A percentile compares a stretch with the other conserved stretches of the same genome.
Conservation (phyloP, 2,888 invertebrate genomes). For the Drosophila anceps region DNA sequence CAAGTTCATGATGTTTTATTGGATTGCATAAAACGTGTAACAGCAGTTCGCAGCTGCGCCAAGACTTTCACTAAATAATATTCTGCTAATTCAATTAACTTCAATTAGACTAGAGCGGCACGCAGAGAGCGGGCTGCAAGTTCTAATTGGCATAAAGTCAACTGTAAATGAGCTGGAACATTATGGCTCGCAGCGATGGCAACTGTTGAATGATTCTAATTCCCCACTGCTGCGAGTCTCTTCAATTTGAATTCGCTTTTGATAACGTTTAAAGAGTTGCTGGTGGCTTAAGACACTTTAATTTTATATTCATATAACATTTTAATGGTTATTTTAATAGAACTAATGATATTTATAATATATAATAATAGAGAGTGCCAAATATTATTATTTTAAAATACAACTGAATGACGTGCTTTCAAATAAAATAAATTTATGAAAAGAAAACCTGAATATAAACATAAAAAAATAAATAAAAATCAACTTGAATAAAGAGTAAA, state of each 20-base stretch:
- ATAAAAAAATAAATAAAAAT: too few species aligned
- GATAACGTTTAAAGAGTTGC: neutral
- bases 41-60: slow-evolving; percentile 4
- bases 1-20: slow-evolving; percentile 3
- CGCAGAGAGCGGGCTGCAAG: too few species aligned
- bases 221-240: neutral
- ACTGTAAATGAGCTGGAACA: slow-evolving; percentile 2
- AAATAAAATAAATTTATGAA: too few species aligned
- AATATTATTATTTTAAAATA: too few species aligned
- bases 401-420: too few species aligned
- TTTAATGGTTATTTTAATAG: too few species aligned
- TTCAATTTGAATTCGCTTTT: neutral
- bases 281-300: neutral
- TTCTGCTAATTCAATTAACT: slow-evolving; percentile 9
- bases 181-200: neutral
- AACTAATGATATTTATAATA: too few species aligned
- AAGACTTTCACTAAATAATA: slow-evolving; percentile 3
- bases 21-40: neutral
- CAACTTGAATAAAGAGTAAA: too few species aligned
- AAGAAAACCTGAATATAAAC: too few species aligned
- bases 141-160: slow-evolving; percentile 9
- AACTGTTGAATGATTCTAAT: neutral
- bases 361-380: too few species aligned
- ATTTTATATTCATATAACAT: too few species aligned
- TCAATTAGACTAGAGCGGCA: neutral